A percentile compares a stretch with the other conserved stretches of the same genome.
Conservation (phyloP, 2,888 invertebrate species). For the Tridacna crocea region DNA sequence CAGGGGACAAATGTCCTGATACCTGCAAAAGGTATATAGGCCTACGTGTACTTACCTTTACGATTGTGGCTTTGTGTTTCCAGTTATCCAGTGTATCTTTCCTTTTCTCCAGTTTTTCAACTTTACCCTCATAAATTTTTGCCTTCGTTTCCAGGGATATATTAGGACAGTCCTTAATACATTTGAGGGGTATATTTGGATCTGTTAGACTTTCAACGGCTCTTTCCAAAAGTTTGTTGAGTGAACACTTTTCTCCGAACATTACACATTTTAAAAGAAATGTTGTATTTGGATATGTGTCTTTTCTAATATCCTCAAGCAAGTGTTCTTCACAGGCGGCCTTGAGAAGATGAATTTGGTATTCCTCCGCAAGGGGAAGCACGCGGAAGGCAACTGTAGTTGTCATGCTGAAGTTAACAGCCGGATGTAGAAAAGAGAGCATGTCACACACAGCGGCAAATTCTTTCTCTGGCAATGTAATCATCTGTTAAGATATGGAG, state of each 20-base stretch:
- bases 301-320: slow-evolving; percentile 37
- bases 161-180: slow-evolving; percentile 40
- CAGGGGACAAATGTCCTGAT: too few relatives aligned
- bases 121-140: slow-evolving; percentile 55
- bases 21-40: too few relatives aligned
- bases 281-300: slow-evolving; percentile 40
- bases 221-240: slow-evolving; percentile 36
- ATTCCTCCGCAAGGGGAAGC: slow-evolving; percentile 65
- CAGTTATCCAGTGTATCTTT: slow-evolving; percentile 40
- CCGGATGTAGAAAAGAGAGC: slow-evolving; percentile 64
- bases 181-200: slow-evolving; percentile 40
- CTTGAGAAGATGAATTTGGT: slow-evolving; percentile 63
- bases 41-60: slow-evolving; percentile 51
- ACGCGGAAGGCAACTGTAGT: slow-evolving; percentile 56
- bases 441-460: slow-evolving; percentile 58
- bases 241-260: slow-evolving; percentile 49
- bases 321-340: slow-evolving; percentile 63
- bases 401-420: slow-evolving; percentile 53
- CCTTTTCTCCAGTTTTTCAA: slow-evolving; percentile 55
- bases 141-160: slow-evolving; percentile 55
- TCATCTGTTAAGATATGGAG: slow-evolving; percentile 20
- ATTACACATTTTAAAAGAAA: slow-evolving; percentile 57
- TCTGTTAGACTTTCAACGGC: slow-evolving; percentile 34
- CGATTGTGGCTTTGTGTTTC: slow-evolving; percentile 52
- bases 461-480: slow-evolving; percentile 61